A percentile compares a stretch with the other conserved stretches of the same genome.
These are phyloP conservation scores for Bombus picipes DNA, from an alignment of 1,140 invertebrate species.

Conservation along the genomic window DNA sequence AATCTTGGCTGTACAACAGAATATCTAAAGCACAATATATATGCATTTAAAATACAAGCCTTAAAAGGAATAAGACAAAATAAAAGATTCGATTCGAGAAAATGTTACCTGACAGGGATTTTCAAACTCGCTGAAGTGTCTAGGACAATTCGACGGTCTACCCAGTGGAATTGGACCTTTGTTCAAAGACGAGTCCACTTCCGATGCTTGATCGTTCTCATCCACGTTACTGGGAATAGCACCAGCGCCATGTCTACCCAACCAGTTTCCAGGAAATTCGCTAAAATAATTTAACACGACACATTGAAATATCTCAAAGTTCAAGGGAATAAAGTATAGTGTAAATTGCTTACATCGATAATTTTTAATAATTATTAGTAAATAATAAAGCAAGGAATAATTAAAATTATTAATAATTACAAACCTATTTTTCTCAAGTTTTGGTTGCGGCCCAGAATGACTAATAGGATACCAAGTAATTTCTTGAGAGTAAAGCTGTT, in stretches of 20 bases:
- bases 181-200: slow-evolving; percentile 69
- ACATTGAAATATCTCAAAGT: background rate
- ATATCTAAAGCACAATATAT: slow-evolving; percentile 63
- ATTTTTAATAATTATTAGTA: background rate
- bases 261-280: slow-evolving; percentile 78
- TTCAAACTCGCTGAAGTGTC: slow-evolving; percentile 76
- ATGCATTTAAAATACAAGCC: background rate
- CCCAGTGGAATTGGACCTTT: slow-evolving; percentile 75
- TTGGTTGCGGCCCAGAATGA: slow-evolving; percentile 74
- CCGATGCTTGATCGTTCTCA: slow-evolving; percentile 77
- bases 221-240: slow-evolving; percentile 77
- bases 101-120: slow-evolving; percentile 75
- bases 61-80: background rate
- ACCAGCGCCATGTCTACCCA: slow-evolving; percentile 74
- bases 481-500: slow-evolving; percentile 79
- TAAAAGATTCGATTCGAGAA: background rate
- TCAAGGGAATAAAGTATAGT: background rate
- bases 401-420: slow-evolving; percentile 8
- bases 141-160: slow-evolving; percentile 75
- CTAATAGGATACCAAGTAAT: slow-evolving; percentile 80
- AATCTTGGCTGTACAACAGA: slow-evolving; percentile 78
- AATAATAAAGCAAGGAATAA: background rate
- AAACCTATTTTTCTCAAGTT: slow-evolving; percentile 78
- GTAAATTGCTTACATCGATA: background rate
- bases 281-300: slow-evolving; percentile 54